Evolutionary conservation across 2,113 vertebrate genomes (phyloP), one percentile per base, ranked within the genome.

Genomic region (Semicossyphus pulcher): DNA sequence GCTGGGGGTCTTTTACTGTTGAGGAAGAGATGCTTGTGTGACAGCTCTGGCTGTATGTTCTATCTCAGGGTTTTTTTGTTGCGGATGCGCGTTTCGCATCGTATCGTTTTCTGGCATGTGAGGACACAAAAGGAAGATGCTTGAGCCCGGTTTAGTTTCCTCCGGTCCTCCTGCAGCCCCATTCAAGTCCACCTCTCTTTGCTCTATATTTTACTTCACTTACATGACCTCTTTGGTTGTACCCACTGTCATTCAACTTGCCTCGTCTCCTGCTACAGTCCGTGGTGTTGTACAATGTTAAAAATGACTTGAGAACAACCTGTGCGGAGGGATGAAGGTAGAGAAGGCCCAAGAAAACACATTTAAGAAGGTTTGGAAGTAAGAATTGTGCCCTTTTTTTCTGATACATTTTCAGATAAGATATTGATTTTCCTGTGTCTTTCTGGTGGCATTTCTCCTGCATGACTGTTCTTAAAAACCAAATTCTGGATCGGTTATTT

Each of bases 21-120:
- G 49, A 79, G 69, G 54, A 57, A 74, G 76, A 77, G 53, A 62
- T 56, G 48, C 58, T 53, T 59, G 29, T 85, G 79, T 83, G 81
- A 86, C 85, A 74, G 52, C 49, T 84, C 31, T 11, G 42, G 57
- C 26, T 72, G 15, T 45, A 7, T 59, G 39, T 49, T 84, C 47
- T 60, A 52, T 52, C 56, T 58, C 42, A 23, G 63, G 45, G 51
- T 47, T 84, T 67, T 10, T 45, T 81, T 69, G 21, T 44, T 81
- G 44, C 25, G 2, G 52, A 41, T 2, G 4, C 67, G 49, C 32
- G 67, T 70, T 71, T 57, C 48, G 56, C 42, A 36, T 49, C 5
- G 5, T 59, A 70, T 80, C 11, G n/a, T 73, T 72, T 53, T 45
- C 7, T 52, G 47, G 42, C 36, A 47, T 37, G 54, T 56, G 53